These are phyloP conservation scores for Lagopus muta DNA, from an alignment of 2,113 vertebrate genomes.

Conservation along the genomic window DNA sequence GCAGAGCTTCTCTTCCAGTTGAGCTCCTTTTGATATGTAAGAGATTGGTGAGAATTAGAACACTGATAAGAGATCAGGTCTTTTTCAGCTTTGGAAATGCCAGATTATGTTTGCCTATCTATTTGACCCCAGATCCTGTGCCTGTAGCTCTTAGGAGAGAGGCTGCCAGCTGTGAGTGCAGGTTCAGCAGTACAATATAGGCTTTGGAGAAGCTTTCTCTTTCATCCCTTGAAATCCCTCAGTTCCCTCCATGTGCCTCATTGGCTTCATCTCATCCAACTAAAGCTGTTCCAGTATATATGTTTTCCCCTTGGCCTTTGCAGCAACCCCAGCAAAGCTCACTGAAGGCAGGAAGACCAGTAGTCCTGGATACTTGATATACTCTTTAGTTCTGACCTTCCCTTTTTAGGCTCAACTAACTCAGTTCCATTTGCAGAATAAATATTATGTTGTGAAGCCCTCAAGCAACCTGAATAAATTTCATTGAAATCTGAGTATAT, in stretches of 20 bases:
- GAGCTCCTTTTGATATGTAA: background rate
- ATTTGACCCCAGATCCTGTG: background rate
- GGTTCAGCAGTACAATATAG: no score
- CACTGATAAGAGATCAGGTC: background rate
- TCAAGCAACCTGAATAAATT: background rate
- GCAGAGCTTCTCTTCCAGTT: background rate
- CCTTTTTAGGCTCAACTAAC: background rate
- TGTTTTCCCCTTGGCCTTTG: no score
- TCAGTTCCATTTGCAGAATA: background rate
- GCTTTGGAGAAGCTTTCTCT: no score
- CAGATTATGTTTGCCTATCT: background rate
- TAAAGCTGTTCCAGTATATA: no score
- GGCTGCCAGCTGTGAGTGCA: background rate
- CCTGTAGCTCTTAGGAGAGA: background rate
- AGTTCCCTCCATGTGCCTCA: no score
- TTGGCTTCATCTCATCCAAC: no score
- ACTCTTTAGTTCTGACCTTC: background rate
- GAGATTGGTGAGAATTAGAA: background rate
- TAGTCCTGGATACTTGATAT: background rate
- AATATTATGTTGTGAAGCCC: background rate
- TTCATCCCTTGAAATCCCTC: no score
- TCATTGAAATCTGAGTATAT: background rate
- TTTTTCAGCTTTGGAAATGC: background rate
- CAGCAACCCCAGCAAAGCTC: no score
- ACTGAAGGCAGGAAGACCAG: background rate